These are phyloP conservation scores for Zaprionus vittiger DNA, from an alignment of 1,140 invertebrate genomes.

Conservation along the genomic window DNA sequence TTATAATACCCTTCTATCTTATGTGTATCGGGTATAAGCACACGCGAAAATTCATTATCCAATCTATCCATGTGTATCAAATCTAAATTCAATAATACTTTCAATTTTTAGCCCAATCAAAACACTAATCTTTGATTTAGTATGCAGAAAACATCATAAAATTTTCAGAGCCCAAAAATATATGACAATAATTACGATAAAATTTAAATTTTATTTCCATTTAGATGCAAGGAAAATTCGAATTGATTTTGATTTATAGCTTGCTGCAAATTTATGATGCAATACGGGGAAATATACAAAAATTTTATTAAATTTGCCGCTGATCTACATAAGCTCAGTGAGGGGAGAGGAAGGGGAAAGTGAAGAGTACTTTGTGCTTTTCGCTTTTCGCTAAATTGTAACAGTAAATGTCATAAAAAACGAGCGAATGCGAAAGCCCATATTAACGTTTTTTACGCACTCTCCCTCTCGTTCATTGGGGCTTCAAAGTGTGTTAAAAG, in stretches of 20 bases:
- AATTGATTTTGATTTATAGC: slow-evolving; percentile 38
- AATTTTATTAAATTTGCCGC: slow-evolving; percentile 70
- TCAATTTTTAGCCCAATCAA: background rate
- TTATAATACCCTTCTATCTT: too few species aligned
- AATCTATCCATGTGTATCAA: too few species aligned
- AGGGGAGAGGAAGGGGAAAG: slow-evolving; percentile 1
- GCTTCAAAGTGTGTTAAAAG: slow-evolving; percentile 61
- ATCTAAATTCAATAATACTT: too few species aligned
- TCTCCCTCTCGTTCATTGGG: slow-evolving; percentile 40
- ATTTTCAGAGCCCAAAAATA: background rate
- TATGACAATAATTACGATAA: slow-evolving; percentile 4
- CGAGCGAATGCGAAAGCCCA: slow-evolving; percentile 47
- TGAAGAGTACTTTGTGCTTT: slow-evolving; percentile 24
- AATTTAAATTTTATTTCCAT: slow-evolving; percentile 21
- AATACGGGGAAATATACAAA: slow-evolving; percentile 48
- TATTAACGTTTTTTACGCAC: slow-evolving; percentile 76
- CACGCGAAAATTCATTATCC: too few species aligned
- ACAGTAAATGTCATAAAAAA: slow-evolving; percentile 74
- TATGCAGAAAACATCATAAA: background rate
- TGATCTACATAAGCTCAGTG: slow-evolving; percentile 61
- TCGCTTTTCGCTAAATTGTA: slow-evolving; percentile 61
- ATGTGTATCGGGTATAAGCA: too few species aligned
- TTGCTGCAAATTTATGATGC: slow-evolving; percentile 56
- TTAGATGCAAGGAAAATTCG: background rate
- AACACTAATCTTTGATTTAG: background rate